Conservation (phyloP, 2,113 vertebrate species). For the Pipa parva region DNA sequence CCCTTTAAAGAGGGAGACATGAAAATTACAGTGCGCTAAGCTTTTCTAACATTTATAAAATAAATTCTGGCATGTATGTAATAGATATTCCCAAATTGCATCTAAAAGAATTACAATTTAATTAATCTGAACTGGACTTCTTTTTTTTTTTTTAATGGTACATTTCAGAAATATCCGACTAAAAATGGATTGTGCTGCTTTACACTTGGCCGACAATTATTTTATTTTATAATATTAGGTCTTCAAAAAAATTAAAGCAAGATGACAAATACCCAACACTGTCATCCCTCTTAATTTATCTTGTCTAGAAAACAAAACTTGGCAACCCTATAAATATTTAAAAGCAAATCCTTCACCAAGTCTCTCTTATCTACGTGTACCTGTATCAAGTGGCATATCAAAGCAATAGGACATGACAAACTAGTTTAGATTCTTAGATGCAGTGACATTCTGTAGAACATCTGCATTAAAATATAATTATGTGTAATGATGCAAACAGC, state of each 20-base stretch:
- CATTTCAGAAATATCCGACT: too few species aligned
- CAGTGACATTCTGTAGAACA: slow-evolving; percentile 40
- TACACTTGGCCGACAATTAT: too few species aligned
- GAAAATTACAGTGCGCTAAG: too few species aligned
- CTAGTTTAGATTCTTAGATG: slow-evolving; percentile 36
- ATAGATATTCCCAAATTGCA: too few species aligned
- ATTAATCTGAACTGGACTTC: too few species aligned
- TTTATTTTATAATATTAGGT: too few species aligned
- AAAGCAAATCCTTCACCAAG: slow-evolving; percentile 27
- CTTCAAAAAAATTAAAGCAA: neutral
- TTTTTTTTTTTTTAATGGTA: too few species aligned
- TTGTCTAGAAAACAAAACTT: slow-evolving; percentile 27
- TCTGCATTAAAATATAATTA: slow-evolving; percentile 43
- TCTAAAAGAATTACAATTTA: too few species aligned
- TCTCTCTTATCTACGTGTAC: slow-evolving; percentile 34
- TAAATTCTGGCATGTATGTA: too few species aligned
- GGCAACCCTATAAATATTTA: slow-evolving; percentile 40
- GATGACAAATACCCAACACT: slow-evolving; percentile 5
- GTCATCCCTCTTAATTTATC: slow-evolving; percentile 33
- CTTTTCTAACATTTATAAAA: too few species aligned
- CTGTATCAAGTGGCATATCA: slow-evolving; percentile 40
- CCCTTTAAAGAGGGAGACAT: too few species aligned
- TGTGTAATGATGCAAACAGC: slow-evolving; percentile 41
- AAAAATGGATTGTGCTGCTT: too few species aligned
- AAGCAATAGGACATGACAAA: slow-evolving; percentile 41